Evolutionary conservation across 2,888 invertebrate species (phyloP).

Genomic region (Dinocampus coccinellae): DNA sequence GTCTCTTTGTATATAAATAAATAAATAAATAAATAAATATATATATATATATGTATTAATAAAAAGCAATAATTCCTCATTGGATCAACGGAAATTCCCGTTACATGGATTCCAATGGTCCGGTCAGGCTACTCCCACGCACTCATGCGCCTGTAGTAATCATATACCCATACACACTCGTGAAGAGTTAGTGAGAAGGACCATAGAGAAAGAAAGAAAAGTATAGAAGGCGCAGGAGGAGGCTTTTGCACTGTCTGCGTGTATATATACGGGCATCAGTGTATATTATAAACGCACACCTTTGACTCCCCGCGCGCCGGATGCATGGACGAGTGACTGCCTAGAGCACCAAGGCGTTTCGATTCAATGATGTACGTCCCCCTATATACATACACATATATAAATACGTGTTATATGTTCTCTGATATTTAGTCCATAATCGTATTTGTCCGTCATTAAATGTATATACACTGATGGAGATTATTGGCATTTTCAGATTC

Average conservation of each 20-base stretch:
- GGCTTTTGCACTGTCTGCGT: constrained; percentile 6
- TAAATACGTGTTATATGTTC: not conserved
- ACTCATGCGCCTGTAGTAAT: constrained; percentile 31
- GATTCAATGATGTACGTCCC: constrained; percentile 40
- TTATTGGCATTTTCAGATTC: constrained; percentile 13
- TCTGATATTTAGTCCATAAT: not conserved
- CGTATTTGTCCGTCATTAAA: not conserved
- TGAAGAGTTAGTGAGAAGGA: constrained; percentile 11
- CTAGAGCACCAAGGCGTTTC: constrained; percentile 36
- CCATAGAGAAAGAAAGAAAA: not conserved
- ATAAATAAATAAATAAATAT: no score
- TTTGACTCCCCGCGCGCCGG: constrained; percentile 46
- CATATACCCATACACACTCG: constrained; percentile 16
- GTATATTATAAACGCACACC: constrained; percentile 27
- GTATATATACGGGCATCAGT: constrained; percentile 23
- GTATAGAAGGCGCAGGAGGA: not conserved
- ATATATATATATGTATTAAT: not conserved
- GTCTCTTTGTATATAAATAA: not conserved
- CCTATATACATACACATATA: not conserved
- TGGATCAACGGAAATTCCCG: constrained; percentile 48
- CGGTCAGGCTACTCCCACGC: constrained; percentile 51
- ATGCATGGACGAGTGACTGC: constrained; percentile 43
- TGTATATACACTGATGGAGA: not conserved
- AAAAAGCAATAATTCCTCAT: constrained; percentile 33
- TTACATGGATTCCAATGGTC: constrained; percentile 50